These are phyloP conservation scores for Sparus aurata DNA, from an alignment of 2,797 vertebrate species.

Conservation along the genomic window DNA sequence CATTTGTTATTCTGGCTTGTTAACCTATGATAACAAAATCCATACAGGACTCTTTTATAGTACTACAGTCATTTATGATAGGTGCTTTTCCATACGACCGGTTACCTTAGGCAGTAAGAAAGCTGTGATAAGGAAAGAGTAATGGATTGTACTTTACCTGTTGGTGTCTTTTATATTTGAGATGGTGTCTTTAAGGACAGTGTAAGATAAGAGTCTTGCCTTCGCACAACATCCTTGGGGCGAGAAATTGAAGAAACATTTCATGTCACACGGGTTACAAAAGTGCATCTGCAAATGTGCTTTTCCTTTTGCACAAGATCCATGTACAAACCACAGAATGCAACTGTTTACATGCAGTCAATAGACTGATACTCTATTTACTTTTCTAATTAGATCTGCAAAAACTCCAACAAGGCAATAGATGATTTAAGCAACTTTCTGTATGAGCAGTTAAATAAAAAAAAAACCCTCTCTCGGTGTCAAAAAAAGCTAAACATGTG, in stretches of 20 bases:
- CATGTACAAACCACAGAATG: conserved; percentile 13
- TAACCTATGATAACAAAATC: background rate
- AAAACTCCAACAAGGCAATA: background rate
- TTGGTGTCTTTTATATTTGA: conserved; percentile 25
- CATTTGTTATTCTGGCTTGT: background rate
- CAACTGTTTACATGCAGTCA: conserved; percentile 20
- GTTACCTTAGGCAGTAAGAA: conserved; percentile 1
- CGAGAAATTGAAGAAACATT: background rate
- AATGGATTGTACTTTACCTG: background rate
- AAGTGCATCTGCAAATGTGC: conserved; percentile 5
- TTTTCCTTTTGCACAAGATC: conserved; percentile 12
- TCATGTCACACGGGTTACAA: conserved; percentile 18
- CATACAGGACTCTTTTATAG: background rate
- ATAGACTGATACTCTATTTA: conserved; percentile 9
- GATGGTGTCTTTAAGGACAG: conserved; percentile 8
- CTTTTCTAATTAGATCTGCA: conserved; percentile 16
- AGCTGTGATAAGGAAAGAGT: conserved; percentile 10
- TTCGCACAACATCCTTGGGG: conserved; percentile 17
- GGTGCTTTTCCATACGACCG: too few species aligned
- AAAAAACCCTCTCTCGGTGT: conserved; percentile 10
- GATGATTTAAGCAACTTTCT: background rate
- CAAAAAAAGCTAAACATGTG: conserved; percentile 21
- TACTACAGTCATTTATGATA: background rate
- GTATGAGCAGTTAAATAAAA: background rate
- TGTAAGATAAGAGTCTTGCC: conserved; percentile 6